Evolutionary conservation across 2,113 vertebrate genomes (phyloP).

Genomic region (Oenanthe oenanthe): DNA sequence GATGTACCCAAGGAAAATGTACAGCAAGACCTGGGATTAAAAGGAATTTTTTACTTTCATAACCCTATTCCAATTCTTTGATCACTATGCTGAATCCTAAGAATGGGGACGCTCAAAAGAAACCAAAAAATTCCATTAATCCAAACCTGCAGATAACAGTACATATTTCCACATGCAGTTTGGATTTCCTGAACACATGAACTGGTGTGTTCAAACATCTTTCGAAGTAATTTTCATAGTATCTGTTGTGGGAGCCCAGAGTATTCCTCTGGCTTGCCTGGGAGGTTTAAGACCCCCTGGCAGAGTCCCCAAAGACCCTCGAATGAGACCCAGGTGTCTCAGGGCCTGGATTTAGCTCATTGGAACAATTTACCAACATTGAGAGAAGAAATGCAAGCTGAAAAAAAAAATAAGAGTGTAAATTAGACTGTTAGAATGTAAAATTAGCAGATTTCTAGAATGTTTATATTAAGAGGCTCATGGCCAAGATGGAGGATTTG

Average conservation of each 20-base stretch:
- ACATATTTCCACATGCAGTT: neutral
- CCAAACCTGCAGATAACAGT: neutral
- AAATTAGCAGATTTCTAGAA: too few relatives aligned
- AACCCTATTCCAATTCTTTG: neutral
- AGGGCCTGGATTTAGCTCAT: too few relatives aligned
- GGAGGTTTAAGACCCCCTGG: too few relatives aligned
- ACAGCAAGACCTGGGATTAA: neutral
- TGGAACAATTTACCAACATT: too few relatives aligned
- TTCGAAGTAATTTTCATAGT: neutral
- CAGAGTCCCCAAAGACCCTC: too few relatives aligned
- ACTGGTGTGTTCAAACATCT: neutral
- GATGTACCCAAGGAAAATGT: neutral
- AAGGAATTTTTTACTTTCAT: neutral
- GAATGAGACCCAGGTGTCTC: too few relatives aligned
- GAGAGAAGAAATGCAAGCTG: too few relatives aligned
- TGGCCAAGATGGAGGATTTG: too few relatives aligned
- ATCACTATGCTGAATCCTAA: neutral
- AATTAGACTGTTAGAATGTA: too few relatives aligned
- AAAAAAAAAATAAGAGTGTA: too few relatives aligned
- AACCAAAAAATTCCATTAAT: neutral
- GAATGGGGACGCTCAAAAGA: neutral
- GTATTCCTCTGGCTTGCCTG: too few relatives aligned
- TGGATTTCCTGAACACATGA: neutral
- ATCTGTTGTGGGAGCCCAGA: neutral
- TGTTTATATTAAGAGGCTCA: too few relatives aligned